A percentile compares a stretch with the other conserved stretches of the same genome.
phyloP scores from a whole-genome alignment of 2,888 invertebrate genomes.

The Heteromurus nitidus region DNA sequence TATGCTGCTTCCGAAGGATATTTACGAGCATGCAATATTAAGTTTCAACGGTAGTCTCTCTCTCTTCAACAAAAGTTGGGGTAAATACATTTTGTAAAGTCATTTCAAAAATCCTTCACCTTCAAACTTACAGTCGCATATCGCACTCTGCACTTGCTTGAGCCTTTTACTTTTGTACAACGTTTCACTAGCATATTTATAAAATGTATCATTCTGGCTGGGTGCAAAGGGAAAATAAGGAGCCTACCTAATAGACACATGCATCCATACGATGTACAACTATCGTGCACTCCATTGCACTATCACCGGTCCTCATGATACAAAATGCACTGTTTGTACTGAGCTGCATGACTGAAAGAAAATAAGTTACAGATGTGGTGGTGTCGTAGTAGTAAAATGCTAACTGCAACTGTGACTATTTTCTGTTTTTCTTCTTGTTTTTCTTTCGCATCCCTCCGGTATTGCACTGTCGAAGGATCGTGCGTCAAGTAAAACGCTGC shows the following conservation, averaged over 20 bases:
- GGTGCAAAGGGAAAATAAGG: slow-evolving; percentile 16
- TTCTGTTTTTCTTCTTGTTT: not conserved
- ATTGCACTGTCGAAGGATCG: not conserved
- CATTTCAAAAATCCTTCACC: slow-evolving; percentile 18
- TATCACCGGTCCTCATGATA: too few species aligned
- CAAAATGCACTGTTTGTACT: too few species aligned
- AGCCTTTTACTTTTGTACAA: slow-evolving; percentile 8
- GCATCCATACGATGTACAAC: too few species aligned
- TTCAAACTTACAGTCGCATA: slow-evolving; percentile 11
- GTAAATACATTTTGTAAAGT: not conserved
- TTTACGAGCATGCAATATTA: slow-evolving; percentile 20
- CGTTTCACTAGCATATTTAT: slow-evolving; percentile 5
- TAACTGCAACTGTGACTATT: not conserved
- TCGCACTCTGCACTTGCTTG: not conserved
- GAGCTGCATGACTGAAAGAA: too few species aligned
- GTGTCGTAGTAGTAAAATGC: not conserved
- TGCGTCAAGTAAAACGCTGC: too few species aligned
- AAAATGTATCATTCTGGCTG: slow-evolving; percentile 14
- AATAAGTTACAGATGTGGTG: not conserved
- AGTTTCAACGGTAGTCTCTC: not conserved
- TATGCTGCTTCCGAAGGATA: slow-evolving; percentile 7
- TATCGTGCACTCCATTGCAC: too few species aligned
- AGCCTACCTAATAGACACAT: not conserved
- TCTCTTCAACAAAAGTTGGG: not conserved
- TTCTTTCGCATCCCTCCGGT: not conserved